These are phyloP conservation scores for Alentia gelatinosa DNA, from an alignment of 2,888 invertebrate genomes.

Conservation along the genomic window DNA sequence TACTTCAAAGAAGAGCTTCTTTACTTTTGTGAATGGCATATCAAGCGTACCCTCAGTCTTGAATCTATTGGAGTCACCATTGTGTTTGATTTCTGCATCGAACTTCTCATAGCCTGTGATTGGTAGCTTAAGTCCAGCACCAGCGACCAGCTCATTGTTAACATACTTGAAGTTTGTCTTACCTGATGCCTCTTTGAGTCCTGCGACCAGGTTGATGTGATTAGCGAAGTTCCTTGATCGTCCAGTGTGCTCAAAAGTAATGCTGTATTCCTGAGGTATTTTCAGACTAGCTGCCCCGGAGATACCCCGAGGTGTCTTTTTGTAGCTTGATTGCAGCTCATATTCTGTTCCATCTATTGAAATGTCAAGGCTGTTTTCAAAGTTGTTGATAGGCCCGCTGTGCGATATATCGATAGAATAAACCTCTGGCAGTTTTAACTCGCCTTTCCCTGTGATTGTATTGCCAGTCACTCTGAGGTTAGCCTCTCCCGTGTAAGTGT, in stretches of 20 bases:
- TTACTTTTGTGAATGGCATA: slow-evolving; percentile 14
- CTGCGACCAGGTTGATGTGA: neutral
- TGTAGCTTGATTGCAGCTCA: neutral
- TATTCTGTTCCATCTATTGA: neutral
- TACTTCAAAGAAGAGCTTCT: neutral
- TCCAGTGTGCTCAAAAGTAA: neutral
- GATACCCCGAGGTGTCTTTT: neutral
- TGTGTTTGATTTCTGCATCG: neutral
- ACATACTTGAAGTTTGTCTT: neutral
- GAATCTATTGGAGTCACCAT: neutral
- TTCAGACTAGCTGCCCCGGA: neutral
- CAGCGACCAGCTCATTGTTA: neutral
- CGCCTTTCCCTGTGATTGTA: neutral
- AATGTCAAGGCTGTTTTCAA: neutral
- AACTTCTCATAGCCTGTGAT: neutral
- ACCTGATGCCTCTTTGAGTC: neutral
- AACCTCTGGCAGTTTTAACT: neutral
- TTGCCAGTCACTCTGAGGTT: neutral
- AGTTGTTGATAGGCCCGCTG: neutral
- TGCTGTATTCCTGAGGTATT: slow-evolving; percentile 17
- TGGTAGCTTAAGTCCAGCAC: neutral
- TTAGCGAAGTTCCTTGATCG: neutral
- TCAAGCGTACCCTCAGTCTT: neutral
- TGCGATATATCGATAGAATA: neutral
- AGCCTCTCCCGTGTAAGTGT: neutral